Evolutionary conservation across 37 sponge, comb jelly and placozoan genomes (phyloP).

Genomic region (Aplysina aerophoba): DNA sequence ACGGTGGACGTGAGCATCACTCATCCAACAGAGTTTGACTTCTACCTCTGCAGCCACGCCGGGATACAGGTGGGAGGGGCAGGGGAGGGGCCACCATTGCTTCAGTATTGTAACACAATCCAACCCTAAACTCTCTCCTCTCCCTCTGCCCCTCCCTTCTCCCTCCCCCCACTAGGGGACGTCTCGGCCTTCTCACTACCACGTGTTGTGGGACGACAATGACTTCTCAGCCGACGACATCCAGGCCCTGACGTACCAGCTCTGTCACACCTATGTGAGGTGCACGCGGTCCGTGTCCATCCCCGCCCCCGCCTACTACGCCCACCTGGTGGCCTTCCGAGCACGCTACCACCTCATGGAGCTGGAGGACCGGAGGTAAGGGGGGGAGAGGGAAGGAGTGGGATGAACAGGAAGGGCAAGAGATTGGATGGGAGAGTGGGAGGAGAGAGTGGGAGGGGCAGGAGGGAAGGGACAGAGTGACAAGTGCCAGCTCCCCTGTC

Average conservation of each 20-base stretch:
- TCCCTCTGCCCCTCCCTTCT: too few species aligned
- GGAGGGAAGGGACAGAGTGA: too few species aligned
- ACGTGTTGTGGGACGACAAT: slow-evolving; percentile 97
- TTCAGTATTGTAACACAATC: too few species aligned
- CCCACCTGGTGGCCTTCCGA: slow-evolving; percentile 94
- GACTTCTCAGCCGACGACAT: slow-evolving; percentile 90
- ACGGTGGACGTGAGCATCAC: slow-evolving; percentile 94
- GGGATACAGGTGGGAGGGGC: slow-evolving; percentile 84
- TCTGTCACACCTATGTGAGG: slow-evolving; percentile 96
- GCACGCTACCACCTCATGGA: slow-evolving; percentile 91
- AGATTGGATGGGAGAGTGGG: too few species aligned
- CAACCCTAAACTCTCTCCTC: background rate
- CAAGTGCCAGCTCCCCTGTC: background rate
- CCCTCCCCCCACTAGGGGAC: slow-evolving; percentile 72
- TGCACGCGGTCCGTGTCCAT: slow-evolving; percentile 94
- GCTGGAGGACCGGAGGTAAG: slow-evolving; percentile 81
- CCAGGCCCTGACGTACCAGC: slow-evolving; percentile 94
- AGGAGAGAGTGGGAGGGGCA: too few species aligned
- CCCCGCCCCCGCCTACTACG: slow-evolving; percentile 99
- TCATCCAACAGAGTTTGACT: slow-evolving; percentile 95
- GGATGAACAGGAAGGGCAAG: too few species aligned
- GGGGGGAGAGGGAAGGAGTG: background rate
- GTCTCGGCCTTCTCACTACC: slow-evolving; percentile 95
- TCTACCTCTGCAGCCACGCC: slow-evolving; percentile 94
- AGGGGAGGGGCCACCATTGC: too few species aligned